phyloP scores from a whole-genome alignment of 1,140 invertebrate species.

The Mycetomoellerius zeteki region DNA sequence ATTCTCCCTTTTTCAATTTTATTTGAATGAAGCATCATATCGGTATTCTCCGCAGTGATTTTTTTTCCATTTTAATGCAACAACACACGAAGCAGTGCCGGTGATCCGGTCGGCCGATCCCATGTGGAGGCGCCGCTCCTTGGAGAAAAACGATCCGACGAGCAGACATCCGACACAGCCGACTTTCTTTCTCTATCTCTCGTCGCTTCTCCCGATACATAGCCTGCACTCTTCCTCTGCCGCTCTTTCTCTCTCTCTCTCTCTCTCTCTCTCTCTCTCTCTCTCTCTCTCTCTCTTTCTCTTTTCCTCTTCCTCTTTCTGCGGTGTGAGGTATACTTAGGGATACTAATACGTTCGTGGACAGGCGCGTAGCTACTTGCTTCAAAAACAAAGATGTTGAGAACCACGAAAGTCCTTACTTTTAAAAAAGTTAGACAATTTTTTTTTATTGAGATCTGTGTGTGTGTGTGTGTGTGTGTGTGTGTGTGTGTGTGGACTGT shows the following conservation, averaged over 20 bases:
- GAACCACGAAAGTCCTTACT: neutral
- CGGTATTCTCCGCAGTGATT: constrained; percentile 28
- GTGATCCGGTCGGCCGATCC: constrained; percentile 56
- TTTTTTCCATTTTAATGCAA: constrained; percentile 14
- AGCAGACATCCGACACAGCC: constrained; percentile 71
- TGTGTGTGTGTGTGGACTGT: too few relatives aligned
- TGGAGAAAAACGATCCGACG: constrained; percentile 72
- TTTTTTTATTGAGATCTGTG: neutral
- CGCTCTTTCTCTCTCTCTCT: neutral
- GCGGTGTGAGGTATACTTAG: constrained; percentile 35
- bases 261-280: constrained; percentile 5
- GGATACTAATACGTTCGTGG: constrained; percentile 50
- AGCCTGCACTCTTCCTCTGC: neutral
- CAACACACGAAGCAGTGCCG: constrained; percentile 26
- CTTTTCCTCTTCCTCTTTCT: constrained; percentile 3
- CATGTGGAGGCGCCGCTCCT: constrained; percentile 64
- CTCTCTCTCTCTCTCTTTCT: neutral
- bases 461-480: too few relatives aligned
- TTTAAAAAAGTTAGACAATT: neutral
- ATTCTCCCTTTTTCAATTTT: neutral
- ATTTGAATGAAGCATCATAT: neutral
- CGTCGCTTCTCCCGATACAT: constrained; percentile 32
- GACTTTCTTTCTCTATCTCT: constrained; percentile 48
- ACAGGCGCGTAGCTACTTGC: constrained; percentile 44
- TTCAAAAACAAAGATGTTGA: neutral